phyloP scores from a whole-genome alignment of 2,888 invertebrate genomes.

The Alloplasta piceator region DNA sequence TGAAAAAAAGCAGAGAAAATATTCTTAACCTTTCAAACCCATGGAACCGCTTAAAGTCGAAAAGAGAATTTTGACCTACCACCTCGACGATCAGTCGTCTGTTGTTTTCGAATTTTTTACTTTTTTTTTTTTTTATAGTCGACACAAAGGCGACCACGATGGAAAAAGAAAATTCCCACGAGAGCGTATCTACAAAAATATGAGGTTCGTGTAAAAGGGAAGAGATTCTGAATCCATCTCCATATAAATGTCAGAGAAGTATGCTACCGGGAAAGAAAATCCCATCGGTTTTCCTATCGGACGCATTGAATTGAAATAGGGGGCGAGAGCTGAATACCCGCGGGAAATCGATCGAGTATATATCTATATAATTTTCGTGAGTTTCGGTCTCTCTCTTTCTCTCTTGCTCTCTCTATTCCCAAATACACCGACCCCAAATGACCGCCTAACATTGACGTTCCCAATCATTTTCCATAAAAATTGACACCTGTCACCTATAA shows the following conservation, averaged over 20 bases:
- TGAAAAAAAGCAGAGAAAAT: too few relatives aligned
- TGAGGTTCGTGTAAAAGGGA: background rate
- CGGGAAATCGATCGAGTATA: conserved; percentile 49
- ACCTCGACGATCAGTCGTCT: too few relatives aligned
- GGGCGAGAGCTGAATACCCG: conserved; percentile 45
- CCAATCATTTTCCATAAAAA: background rate
- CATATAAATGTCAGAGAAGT: conserved; percentile 42
- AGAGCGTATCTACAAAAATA: too few relatives aligned
- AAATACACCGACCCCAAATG: too few relatives aligned
- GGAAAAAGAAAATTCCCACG: too few relatives aligned
- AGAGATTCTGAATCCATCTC: conserved; percentile 45
- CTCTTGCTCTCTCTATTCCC: too few relatives aligned
- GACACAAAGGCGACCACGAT: too few relatives aligned
- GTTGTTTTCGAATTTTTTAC: too few relatives aligned
- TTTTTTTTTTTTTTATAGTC: too few relatives aligned
- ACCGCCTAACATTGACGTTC: background rate
- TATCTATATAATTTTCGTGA: background rate
- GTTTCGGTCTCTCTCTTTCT: background rate
- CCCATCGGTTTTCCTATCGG: conserved; percentile 43
- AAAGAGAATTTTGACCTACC: too few relatives aligned
- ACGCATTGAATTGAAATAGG: conserved; percentile 49
- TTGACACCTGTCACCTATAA: background rate
- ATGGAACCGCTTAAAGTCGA: too few relatives aligned
- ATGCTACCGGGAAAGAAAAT: conserved; percentile 19
- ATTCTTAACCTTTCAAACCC: too few relatives aligned